Conservation (phyloP, 1,140 invertebrate genomes). For the Bemisia tabaci region DNA sequence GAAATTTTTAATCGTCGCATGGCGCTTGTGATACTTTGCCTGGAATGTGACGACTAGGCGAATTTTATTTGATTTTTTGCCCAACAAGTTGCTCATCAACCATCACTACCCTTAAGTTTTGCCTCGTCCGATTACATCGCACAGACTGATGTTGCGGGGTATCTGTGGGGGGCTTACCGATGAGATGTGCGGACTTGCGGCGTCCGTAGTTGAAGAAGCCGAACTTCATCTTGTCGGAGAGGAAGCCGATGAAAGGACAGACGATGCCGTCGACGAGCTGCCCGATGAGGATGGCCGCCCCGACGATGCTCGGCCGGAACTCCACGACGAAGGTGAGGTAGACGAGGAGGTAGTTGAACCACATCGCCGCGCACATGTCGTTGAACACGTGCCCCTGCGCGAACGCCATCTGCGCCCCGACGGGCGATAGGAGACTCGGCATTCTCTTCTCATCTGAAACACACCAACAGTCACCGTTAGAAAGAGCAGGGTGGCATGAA, state of each 20-base stretch:
- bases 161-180: conserved; percentile 44
- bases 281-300: conserved; percentile 65
- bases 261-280: conserved; percentile 80
- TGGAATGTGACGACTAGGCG: too few relatives aligned
- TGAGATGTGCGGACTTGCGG: conserved; percentile 83
- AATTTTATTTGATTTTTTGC: too few relatives aligned
- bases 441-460: background rate
- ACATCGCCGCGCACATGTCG: conserved; percentile 90
- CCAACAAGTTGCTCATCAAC: too few relatives aligned
- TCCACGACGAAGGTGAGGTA: conserved; percentile 51
- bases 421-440: background rate
- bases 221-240: conserved; percentile 49
- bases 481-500: too few relatives aligned
- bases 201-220: conserved; percentile 57
- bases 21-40: too few relatives aligned
- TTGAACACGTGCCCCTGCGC: conserved; percentile 80
- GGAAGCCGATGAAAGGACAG: conserved; percentile 78
- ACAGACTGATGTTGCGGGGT: too few relatives aligned
- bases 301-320: conserved; percentile 55
- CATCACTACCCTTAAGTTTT: too few relatives aligned
- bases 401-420: conserved; percentile 30
- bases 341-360: conserved; percentile 93
- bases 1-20: too few relatives aligned
- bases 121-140: too few relatives aligned
- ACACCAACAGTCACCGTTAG: too few relatives aligned